Conservation (phyloP, 2,888 invertebrate species). For the Catocala nupta region DNA sequence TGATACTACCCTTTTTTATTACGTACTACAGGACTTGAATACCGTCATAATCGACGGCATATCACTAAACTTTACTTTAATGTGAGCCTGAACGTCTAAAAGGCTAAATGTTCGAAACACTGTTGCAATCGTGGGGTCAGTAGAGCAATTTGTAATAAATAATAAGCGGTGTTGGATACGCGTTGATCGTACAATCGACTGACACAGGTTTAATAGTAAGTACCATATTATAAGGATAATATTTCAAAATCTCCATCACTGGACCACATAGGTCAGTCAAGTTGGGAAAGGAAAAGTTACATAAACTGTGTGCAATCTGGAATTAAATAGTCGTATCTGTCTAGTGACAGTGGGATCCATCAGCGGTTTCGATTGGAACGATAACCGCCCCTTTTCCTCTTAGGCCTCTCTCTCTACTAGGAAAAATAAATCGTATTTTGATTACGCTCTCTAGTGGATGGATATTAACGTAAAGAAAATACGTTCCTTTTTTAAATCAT, state of each 20-base stretch:
- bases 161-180: background rate
- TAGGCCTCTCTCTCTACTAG: conserved; percentile 33
- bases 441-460: conserved; percentile 51
- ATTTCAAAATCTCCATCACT: conserved; percentile 53
- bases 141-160: conserved; percentile 2
- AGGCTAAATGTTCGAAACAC: conserved; percentile 17
- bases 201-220: too few relatives aligned
- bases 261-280: conserved; percentile 57
- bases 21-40: conserved; percentile 29
- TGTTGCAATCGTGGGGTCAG: conserved; percentile 6
- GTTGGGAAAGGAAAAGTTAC: conserved; percentile 62
- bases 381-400: conserved; percentile 58
- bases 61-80: conserved; percentile 21
- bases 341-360: conserved; percentile 79
- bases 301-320: conserved; percentile 78
- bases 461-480: background rate
- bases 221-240: conserved; percentile 51
- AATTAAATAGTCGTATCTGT: conserved; percentile 82
- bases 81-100: conserved; percentile 20
- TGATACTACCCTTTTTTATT: conserved; percentile 63
- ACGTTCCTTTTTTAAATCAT: too few relatives aligned
- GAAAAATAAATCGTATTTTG: conserved; percentile 77
- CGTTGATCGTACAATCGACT: background rate
- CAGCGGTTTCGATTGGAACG: conserved; percentile 73
- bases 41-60: conserved; percentile 26